Evolutionary conservation across 2,888 invertebrate genomes (phyloP).

Genomic region (Cordilura impudica): DNA sequence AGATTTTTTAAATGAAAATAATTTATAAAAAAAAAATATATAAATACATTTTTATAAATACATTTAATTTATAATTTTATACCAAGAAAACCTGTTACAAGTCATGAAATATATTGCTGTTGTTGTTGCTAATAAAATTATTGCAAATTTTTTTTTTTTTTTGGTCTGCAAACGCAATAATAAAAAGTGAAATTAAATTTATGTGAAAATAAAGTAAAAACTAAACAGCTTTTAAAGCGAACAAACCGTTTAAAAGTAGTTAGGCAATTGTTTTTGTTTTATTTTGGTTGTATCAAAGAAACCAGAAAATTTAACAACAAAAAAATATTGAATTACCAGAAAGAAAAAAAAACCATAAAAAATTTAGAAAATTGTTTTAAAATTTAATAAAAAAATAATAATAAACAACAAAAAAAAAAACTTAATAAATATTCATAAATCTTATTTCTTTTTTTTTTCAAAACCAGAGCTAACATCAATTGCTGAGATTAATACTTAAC

Average conservation of each 20-base stretch:
- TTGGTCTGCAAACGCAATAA: slow-evolving; percentile 45
- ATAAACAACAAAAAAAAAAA: neutral
- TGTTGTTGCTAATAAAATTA: slow-evolving; percentile 3
- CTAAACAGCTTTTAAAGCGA: slow-evolving; percentile 23
- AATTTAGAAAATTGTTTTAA: neutral
- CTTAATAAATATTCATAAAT: neutral
- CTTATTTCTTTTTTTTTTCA: neutral
- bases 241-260: slow-evolving; percentile 16
- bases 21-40: slow-evolving; percentile 17
- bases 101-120: neutral
- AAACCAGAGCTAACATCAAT: neutral
- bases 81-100: slow-evolving; percentile 49
- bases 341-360: neutral
- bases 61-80: slow-evolving; percentile 30
- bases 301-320: too few species aligned
- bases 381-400: neutral
- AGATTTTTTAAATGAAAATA: slow-evolving; percentile 35
- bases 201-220: slow-evolving; percentile 1
- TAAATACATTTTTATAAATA: slow-evolving; percentile 9
- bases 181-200: slow-evolving; percentile 63
- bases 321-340: too few species aligned
- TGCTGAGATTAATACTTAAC: too few species aligned
- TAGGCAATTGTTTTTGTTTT: slow-evolving; percentile 16
- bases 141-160: slow-evolving; percentile 35
- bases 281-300: neutral